These are phyloP conservation scores for Oreohelix idahoensis DNA, from an alignment of 1,140 invertebrate genomes.

Conservation along the genomic window DNA sequence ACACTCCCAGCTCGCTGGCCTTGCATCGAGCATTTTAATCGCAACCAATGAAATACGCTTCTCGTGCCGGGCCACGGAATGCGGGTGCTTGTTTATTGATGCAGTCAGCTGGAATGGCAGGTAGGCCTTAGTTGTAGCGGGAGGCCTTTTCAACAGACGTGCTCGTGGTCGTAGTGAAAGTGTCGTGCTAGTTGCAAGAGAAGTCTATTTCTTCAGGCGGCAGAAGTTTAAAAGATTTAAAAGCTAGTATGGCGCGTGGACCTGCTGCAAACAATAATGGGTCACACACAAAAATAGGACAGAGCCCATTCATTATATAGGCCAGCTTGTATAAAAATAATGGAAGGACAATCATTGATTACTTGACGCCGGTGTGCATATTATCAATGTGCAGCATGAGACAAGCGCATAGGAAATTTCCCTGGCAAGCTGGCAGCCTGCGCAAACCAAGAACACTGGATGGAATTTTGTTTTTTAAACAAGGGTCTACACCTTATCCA, in stretches of 20 bases:
- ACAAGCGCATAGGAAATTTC: not conserved
- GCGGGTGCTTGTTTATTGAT: constrained; percentile 22
- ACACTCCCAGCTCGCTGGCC: not conserved
- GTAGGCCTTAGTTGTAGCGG: not conserved
- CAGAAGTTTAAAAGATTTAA: too few species aligned
- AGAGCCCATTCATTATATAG: not conserved
- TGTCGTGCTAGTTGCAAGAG: too few species aligned
- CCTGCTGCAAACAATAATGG: not conserved
- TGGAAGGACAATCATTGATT: not conserved
- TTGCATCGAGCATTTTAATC: not conserved
- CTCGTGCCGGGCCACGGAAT: not conserved
- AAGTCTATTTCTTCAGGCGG: too few species aligned
- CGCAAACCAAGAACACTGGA: too few species aligned
- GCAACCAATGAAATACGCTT: not conserved
- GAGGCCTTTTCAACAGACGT: not conserved
- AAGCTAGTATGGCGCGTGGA: too few species aligned
- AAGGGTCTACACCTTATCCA: too few species aligned
- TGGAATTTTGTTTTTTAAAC: too few species aligned
- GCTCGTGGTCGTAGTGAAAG: not conserved
- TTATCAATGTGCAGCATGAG: not conserved
- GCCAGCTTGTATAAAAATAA: not conserved
- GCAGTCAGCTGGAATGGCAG: constrained; percentile 18
- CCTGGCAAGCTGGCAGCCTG: not conserved
- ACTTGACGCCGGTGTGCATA: not conserved
- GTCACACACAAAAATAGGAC: too few species aligned